Conservation (phyloP, 2,888 invertebrate species). For the Coelinius sp. region DNA sequence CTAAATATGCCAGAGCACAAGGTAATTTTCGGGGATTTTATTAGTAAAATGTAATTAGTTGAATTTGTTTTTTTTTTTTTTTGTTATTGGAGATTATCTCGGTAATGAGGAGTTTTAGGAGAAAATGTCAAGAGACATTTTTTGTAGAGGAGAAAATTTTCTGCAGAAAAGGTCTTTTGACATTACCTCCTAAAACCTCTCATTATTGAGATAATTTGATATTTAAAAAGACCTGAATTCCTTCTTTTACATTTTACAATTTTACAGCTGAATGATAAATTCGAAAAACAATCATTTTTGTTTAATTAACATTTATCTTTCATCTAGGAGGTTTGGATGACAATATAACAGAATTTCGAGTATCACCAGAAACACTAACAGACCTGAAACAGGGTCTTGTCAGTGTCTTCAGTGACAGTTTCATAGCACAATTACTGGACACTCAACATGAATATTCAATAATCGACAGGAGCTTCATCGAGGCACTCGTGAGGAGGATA, state of each 20-base stretch:
- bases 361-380: slow-evolving; percentile 76
- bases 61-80: too few relatives aligned
- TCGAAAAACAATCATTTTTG: not conserved
- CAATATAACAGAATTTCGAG: slow-evolving; percentile 71
- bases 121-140: too few relatives aligned
- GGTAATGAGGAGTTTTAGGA: not conserved
- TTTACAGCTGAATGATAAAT: not conserved
- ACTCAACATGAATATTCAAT: slow-evolving; percentile 79
- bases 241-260: too few relatives aligned
- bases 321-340: slow-evolving; percentile 59
- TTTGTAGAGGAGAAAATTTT: too few relatives aligned
- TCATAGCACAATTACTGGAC: slow-evolving; percentile 81
- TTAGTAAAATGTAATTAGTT: too few relatives aligned
- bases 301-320: slow-evolving; percentile 45
- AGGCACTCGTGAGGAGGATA: slow-evolving; percentile 83
- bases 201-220: too few relatives aligned
- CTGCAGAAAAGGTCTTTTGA: too few relatives aligned
- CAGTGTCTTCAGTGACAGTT: slow-evolving; percentile 83
- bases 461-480: slow-evolving; percentile 80
- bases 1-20: slow-evolving; percentile 63
- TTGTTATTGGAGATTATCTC: not conserved
- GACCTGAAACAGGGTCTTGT: slow-evolving; percentile 81
- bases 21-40: too few relatives aligned
- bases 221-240: too few relatives aligned
- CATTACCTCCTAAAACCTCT: too few relatives aligned